phyloP scores from a whole-genome alignment of 2,113 vertebrate genomes.

The Pollimyrus isidori region DNA sequence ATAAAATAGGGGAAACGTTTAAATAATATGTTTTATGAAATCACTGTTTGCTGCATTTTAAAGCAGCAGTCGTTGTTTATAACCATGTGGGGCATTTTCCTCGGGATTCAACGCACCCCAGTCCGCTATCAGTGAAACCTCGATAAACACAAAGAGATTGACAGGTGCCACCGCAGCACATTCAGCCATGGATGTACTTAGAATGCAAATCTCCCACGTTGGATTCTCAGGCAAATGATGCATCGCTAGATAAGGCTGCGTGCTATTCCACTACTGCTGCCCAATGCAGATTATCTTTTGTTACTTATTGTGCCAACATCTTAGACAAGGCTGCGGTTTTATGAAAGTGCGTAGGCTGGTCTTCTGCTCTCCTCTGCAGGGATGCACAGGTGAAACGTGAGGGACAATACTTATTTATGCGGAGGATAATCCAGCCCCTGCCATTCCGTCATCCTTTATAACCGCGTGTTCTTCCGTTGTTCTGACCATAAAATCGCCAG shows the following conservation, averaged over 20 bases:
- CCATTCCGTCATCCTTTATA: not conserved
- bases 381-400: not conserved
- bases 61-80: not conserved
- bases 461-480: not conserved
- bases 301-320: not conserved
- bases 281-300: not conserved
- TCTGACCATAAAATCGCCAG: not conserved
- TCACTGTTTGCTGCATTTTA: not conserved
- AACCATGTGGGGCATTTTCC: not conserved
- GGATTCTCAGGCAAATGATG: not conserved
- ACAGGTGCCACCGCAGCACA: not conserved
- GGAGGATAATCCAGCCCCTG: not conserved
- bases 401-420: not conserved
- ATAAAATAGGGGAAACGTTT: not conserved
- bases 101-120: constrained; percentile 17
- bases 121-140: constrained; percentile 24
- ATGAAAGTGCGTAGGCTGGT: not conserved
- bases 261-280: not conserved
- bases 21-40: constrained; percentile 21
- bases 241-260: not conserved
- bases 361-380: not conserved
- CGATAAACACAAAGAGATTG: constrained; percentile 5
- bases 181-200: constrained; percentile 8
- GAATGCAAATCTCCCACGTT: constrained; percentile 3
- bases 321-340: not conserved